Evolutionary conservation across 1,140 invertebrate species (phyloP).

Genomic region (Anastrepha ludens): DNA sequence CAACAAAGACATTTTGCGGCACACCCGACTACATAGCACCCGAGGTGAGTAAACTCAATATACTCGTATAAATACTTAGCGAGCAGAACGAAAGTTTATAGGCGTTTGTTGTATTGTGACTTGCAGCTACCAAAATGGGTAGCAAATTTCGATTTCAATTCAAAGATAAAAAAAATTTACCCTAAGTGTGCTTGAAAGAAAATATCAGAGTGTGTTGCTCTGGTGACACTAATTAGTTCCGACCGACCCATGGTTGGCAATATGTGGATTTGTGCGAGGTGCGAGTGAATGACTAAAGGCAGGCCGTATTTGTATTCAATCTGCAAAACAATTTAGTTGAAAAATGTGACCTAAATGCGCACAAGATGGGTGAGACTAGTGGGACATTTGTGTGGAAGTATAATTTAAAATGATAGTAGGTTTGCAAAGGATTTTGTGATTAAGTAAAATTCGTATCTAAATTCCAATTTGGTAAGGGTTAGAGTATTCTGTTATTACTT

Average conservation of each 20-base stretch:
- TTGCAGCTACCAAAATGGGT: neutral
- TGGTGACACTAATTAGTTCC: neutral
- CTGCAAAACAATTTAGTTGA: neutral
- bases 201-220: neutral
- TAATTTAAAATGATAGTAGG: too few relatives aligned
- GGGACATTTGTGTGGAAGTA: too few relatives aligned
- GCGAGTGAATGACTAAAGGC: neutral
- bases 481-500: too few relatives aligned
- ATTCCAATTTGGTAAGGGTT: too few relatives aligned
- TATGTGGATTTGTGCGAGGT: neutral
- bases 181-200: neutral
- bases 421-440: too few relatives aligned
- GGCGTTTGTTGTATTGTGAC: neutral
- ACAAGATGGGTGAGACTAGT: too few relatives aligned
- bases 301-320: neutral
- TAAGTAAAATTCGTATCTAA: too few relatives aligned
- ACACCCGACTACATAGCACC: slow-evolving; percentile 99
- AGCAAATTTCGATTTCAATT: slow-evolving; percentile 32
- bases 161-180: neutral
- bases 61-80: neutral
- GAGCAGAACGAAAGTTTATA: neutral
- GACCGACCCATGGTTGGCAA: neutral
- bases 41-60: slow-evolving; percentile 77
- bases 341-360: too few relatives aligned
- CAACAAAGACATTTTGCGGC: slow-evolving; percentile 99